A percentile compares a stretch with the other conserved stretches of the same genome.
phyloP scores from a whole-genome alignment of 2,888 invertebrate species.

The Agrochola lychnidis region DNA sequence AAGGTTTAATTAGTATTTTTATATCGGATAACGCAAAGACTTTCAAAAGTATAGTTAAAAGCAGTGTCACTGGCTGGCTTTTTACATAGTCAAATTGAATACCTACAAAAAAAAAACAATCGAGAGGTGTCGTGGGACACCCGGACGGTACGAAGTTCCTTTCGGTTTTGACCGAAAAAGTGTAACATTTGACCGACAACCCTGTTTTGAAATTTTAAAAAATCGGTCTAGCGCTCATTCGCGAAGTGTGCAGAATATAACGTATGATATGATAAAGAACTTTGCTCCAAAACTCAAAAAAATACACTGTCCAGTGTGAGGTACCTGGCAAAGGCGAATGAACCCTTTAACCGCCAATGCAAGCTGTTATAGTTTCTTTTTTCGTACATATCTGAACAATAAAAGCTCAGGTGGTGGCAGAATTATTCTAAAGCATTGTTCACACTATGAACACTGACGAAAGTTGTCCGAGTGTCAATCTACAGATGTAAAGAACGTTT shows the following conservation, averaged over 20 bases:
- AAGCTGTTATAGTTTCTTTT: not conserved
- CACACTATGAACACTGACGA: not conserved
- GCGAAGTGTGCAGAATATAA: too few relatives aligned
- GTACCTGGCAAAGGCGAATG: not conserved
- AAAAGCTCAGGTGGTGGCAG: not conserved
- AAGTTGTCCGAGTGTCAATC: not conserved
- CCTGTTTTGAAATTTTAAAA: too few relatives aligned
- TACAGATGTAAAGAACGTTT: not conserved
- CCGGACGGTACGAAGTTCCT: too few relatives aligned
- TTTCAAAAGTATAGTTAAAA: not conserved
- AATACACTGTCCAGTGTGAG: not conserved
- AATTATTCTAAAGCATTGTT: conserved; percentile 16
- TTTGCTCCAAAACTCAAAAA: not conserved
- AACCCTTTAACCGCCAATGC: not conserved
- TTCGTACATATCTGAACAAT: not conserved
- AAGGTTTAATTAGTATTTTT: conserved; percentile 46
- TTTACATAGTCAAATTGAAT: not conserved
- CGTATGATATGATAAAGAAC: too few relatives aligned
- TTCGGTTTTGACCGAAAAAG: too few relatives aligned
- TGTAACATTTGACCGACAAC: too few relatives aligned
- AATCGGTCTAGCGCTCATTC: too few relatives aligned
- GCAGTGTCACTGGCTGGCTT: conserved; percentile 1
- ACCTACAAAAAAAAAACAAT: not conserved
- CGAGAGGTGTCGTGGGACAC: too few relatives aligned
- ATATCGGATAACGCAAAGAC: not conserved